Percentiles rank a stretch among this genome's conserved stretches.
phyloP scores from a whole-genome alignment of 92 coral and sea anemone genomes.

The Actinostola sp. region DNA sequence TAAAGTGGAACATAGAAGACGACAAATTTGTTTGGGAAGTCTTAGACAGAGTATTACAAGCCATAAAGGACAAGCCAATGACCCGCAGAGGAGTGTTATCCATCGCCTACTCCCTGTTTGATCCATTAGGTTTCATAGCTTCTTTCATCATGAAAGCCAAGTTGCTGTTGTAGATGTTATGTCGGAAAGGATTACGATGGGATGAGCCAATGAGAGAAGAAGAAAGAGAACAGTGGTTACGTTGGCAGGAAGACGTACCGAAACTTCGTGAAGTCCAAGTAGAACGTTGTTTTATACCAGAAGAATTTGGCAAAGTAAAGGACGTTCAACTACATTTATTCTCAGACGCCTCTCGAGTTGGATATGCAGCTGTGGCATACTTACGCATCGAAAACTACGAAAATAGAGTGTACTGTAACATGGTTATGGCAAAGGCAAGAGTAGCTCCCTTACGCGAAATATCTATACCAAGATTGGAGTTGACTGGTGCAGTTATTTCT shows the following conservation, averaged over 20 bases:
- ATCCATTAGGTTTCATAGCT: constrained; percentile 42
- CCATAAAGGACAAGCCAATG: constrained; percentile 3
- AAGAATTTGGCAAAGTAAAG: constrained; percentile 20
- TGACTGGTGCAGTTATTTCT: constrained; percentile 54
- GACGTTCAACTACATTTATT: constrained; percentile 25
- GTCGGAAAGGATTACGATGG: constrained; percentile 38
- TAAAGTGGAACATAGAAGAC: constrained; percentile 47
- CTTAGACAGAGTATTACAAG: not conserved
- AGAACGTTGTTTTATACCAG: constrained; percentile 49
- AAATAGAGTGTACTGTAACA: constrained; percentile 21
- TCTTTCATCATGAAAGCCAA: constrained; percentile 45
- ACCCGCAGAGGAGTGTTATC: constrained; percentile 23
- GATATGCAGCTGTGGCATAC: constrained; percentile 32
- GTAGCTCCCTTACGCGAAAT: constrained; percentile 47
- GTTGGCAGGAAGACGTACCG: constrained; percentile 45
- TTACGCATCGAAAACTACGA: constrained; percentile 4
- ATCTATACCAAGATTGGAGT: constrained; percentile 52
- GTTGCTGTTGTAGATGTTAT: constrained; percentile 29
- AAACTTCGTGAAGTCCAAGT: constrained; percentile 27
- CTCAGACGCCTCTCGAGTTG: constrained; percentile 16
- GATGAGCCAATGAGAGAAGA: constrained; percentile 31
- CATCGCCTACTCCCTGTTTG: constrained; percentile 38
- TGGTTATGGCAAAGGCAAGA: constrained; percentile 60
- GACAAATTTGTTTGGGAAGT: constrained; percentile 49
- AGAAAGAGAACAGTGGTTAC: constrained; percentile 35